Conservation (phyloP, 1,140 invertebrate species). For the Platyura marginata region DNA sequence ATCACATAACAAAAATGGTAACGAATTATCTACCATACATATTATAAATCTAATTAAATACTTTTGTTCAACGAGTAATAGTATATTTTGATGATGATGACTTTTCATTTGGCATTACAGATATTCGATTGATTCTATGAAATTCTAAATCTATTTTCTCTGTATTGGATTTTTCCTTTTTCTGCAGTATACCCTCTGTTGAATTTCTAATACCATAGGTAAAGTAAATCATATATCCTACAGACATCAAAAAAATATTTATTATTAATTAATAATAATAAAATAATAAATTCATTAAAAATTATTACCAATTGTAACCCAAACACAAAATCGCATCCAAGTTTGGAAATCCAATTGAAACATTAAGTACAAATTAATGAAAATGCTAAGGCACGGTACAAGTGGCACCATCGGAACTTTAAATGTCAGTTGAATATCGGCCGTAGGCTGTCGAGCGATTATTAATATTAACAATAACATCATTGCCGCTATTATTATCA, state of each 20-base stretch:
- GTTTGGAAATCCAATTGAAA: slow-evolving; percentile 63
- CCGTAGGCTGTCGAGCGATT: slow-evolving; percentile 18
- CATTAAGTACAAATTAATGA: slow-evolving; percentile 79
- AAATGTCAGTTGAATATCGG: slow-evolving; percentile 19
- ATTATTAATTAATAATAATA: not conserved
- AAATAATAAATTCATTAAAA: not conserved
- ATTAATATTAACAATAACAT: slow-evolving; percentile 14
- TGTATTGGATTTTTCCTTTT: not conserved
- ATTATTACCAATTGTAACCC: slow-evolving; percentile 49
- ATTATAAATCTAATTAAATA: too few relatives aligned
- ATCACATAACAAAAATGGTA: too few relatives aligned
- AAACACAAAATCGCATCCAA: slow-evolving; percentile 69
- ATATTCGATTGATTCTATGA: not conserved
- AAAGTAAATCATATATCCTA: slow-evolving; percentile 41
- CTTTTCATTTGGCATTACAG: not conserved
- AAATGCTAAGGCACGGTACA: slow-evolving; percentile 63
- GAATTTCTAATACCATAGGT: slow-evolving; percentile 34
- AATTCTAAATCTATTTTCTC: not conserved
- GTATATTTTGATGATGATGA: slow-evolving; percentile 5
- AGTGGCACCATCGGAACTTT: slow-evolving; percentile 75
- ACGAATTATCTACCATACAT: too few relatives aligned
- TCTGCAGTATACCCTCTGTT: slow-evolving; percentile 11
- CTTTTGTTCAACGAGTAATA: too few relatives aligned
- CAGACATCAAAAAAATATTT: slow-evolving; percentile 16
- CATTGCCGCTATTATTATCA: slow-evolving; percentile 10